Base-by-base conservation (phyloP, 2,888 invertebrate genomes). In the Hirtodrosophila alboralis region DNA sequence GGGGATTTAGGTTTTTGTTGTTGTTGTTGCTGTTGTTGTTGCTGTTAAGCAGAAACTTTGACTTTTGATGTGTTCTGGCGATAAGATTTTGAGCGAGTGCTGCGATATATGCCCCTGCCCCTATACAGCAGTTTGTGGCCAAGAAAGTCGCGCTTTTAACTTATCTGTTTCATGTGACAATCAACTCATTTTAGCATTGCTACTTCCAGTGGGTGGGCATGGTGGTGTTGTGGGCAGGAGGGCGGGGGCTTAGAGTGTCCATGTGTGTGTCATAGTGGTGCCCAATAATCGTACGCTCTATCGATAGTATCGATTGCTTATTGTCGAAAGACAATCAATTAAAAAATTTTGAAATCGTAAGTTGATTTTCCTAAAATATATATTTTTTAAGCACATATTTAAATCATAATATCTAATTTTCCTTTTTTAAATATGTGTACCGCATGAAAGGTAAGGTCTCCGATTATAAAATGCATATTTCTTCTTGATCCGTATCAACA, bases 111-210 rank as follows among this genome's bases (percentile, higher is more conserved):
- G 79, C 70, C 53, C 40, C 47, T 44, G 30, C 48, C 26, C 12
- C 44, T n/a, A 12, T 28, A 60, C 27, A 41, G 40, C 48, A 36
- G 43, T 36, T 41, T 43, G 40, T 28, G 41, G 48, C 41, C 12
- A 49, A 34, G 40, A 38, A 27, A 48, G 54, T 52, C 37, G 65
- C 60, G 68, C 77, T 75, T 74, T 84, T 81, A 74, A 83, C 75
- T 81, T 88, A 87, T 87, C 86, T 76, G 44, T 27, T 40, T 44
- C 61, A 84, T 78, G 74, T 87, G 87, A 88, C 88, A 88, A 88
- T 87, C 88, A 80, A 78, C 64, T 70, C 68, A 80, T 83, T 85
- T 83, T 74, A 62, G 45, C 52, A 52, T 41, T 14, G 21, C 13
- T 31, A 30, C 13, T 12, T 26, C 14, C 12, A 61, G 70, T 70